Conservation (phyloP, 2,113 vertebrate genomes). For the Columbina picui region DNA sequence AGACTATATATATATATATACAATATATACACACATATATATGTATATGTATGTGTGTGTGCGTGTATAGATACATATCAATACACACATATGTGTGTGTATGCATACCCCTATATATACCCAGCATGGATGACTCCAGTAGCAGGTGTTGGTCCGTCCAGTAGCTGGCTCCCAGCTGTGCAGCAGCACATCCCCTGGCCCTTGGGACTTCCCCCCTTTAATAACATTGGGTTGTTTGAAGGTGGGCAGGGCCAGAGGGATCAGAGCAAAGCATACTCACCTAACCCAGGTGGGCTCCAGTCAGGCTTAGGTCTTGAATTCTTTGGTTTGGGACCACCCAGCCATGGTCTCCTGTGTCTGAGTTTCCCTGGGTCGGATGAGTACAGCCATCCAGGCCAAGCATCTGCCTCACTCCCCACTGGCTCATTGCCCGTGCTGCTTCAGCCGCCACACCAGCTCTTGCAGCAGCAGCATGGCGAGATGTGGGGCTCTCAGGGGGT, state of each 20-base stretch:
- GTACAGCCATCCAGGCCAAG: background rate
- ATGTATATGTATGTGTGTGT: background rate
- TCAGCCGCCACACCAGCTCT: background rate
- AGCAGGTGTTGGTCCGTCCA: background rate
- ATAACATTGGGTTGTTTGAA: background rate
- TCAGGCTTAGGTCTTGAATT: background rate
- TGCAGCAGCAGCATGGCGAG: background rate
- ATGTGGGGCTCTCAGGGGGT: background rate
- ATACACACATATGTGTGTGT: background rate
- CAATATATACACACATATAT: rapidly evolving
- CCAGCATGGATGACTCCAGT: background rate
- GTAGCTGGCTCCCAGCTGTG: background rate
- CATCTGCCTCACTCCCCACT: background rate
- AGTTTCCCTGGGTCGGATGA: background rate
- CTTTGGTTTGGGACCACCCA: background rate
- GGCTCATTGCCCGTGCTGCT: background rate
- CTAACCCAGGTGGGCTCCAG: background rate
- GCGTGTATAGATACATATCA: background rate
- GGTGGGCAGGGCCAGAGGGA: background rate
- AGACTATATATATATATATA: background rate
- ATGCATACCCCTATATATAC: background rate
- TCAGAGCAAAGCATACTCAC: background rate
- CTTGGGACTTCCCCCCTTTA: background rate
- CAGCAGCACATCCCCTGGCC: background rate
- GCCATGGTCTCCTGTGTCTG: rapidly evolving